Evolutionary conservation across 2,797 vertebrate species (phyloP).

Genomic region (Acipenser oxyrinchus): DNA sequence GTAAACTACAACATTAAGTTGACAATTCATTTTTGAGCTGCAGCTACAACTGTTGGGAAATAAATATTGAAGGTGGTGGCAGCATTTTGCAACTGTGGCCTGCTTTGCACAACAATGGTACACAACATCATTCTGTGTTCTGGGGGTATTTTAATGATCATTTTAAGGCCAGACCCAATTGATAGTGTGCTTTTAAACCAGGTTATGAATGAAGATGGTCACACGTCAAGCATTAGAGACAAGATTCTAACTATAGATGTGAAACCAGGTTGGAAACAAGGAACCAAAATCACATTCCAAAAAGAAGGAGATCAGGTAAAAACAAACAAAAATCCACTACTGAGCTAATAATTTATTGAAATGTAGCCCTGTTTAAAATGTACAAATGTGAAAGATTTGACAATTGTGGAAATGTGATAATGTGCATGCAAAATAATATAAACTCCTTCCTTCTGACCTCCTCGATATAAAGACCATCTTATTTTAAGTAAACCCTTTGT

Average conservation of each 20-base stretch:
- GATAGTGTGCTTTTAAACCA: conserved; percentile 31
- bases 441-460: too few species aligned
- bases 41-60: too few species aligned
- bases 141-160: neutral
- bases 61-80: neutral
- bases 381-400: too few species aligned
- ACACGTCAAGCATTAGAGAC: conserved; percentile 77
- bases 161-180: too few species aligned
- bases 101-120: neutral
- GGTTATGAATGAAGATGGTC: conserved; percentile 84
- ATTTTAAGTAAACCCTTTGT: too few species aligned
- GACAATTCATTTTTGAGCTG: too few species aligned
- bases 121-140: neutral
- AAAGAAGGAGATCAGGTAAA: conserved; percentile 88
- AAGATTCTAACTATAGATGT: conserved; percentile 82
- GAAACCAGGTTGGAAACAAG: conserved; percentile 79
- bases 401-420: too few species aligned
- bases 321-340: rapidly evolving
- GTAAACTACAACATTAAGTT: too few species aligned
- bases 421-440: too few species aligned
- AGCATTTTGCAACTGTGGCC: neutral
- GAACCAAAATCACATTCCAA: conserved; percentile 73
- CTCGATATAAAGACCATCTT: too few species aligned
- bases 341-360: too few species aligned
- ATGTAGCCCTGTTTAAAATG: too few species aligned